Evolutionary conservation across 2,113 vertebrate genomes (phyloP), one percentile per base, ranked within the genome.

Genomic region (Tringa solitaria): DNA sequence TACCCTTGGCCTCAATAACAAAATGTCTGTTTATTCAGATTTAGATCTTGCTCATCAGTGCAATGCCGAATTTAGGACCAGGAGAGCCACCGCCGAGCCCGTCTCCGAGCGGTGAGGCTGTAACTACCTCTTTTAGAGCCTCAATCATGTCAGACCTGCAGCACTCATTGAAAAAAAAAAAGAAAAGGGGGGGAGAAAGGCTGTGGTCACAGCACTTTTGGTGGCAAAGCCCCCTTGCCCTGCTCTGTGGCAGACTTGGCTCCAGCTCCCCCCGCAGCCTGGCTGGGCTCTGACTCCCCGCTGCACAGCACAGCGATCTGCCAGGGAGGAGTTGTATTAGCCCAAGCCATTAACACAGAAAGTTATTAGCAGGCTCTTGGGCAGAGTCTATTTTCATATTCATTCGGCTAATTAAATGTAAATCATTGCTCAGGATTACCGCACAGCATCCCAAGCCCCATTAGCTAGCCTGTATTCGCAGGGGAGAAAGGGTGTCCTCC

Each of bases 301-400:
- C 32, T 1, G 0, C 17, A 6, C 3, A 0, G 33, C 60, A 37
- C 84, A 75, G 48, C 0, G 2, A 63, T 54, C 73, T 92, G 54
- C 70, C 63, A 39, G 81, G 37, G 68, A 86, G n/a, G 48, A 65
- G 37, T 35, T 79, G 4, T 8, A 35, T 53, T 61, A 83, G 65
- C 48, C 53, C 24, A 37, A 89, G n/a, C n/a, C 50, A 89, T 94
- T 95, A 89, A 95, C 91, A 87, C 21, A 80, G 50, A 54, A 96
- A 96, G 45, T 89, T 97, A 87, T 83, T 87, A 84, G 77, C 37
- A 87, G 77, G 67, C 94, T 97, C 89, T 76, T 91, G 94, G 94
- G 86, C 84, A 95, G 90, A 90, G 89, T 94, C 50, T 91, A 45
- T 95, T 95, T 97, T 96, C 81, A 94, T 91, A 95, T 77, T 94